Conservation (phyloP, 2,888 invertebrate genomes). For the Conistra vaccinii region DNA sequence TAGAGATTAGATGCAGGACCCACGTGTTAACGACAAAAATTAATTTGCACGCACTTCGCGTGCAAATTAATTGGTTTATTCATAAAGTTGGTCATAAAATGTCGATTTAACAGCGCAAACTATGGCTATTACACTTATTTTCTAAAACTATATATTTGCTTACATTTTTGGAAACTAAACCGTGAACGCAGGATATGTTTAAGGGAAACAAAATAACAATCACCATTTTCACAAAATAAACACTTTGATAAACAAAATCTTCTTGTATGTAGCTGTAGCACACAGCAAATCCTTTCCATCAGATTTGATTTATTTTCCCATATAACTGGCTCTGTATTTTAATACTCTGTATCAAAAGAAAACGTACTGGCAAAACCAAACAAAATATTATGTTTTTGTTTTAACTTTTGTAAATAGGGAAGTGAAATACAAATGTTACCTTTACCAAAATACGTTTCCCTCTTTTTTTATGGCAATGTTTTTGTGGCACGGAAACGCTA, state of each 20-base stretch:
- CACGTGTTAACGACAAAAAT: too few species aligned
- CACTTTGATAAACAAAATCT: neutral
- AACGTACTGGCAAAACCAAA: conserved; percentile 10
- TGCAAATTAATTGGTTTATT: too few species aligned
- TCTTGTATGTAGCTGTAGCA: neutral
- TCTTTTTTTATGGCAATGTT: conserved; percentile 29
- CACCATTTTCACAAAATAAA: neutral
- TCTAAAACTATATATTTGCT: neutral
- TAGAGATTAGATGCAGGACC: neutral
- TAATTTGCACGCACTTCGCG: too few species aligned
- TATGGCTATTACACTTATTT: neutral
- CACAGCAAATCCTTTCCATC: conserved; percentile 20
- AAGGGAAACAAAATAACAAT: neutral
- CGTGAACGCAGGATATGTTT: neutral
- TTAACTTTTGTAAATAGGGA: conserved; percentile 37
- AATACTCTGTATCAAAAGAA: conserved; percentile 25
- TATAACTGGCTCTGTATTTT: conserved; percentile 1
- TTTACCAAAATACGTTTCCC: conserved; percentile 1
- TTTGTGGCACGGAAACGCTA: neutral
- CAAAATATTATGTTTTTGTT: conserved; percentile 12
- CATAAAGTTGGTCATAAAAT: too few species aligned
- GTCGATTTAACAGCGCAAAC: neutral
- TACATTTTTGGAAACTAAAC: neutral
- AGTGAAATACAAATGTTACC: conserved; percentile 36
- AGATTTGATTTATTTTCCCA: conserved; percentile 9